Base-by-base conservation (phyloP, 2,888 invertebrate species). In the Cyclophora punctaria region DNA sequence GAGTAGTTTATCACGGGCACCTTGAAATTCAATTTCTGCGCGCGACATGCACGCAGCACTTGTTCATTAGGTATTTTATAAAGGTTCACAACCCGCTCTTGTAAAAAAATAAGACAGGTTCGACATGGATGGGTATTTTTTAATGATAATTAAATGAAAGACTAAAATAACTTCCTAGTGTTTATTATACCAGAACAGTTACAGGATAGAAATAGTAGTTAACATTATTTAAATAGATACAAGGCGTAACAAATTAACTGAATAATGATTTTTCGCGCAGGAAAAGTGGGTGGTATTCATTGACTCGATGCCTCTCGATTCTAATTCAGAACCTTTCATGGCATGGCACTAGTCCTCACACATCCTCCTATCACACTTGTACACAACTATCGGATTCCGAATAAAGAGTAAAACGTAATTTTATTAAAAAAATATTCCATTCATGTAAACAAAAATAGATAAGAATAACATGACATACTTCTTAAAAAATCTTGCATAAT, bases 271-370 rank as follows among this genome's bases (percentile, higher is more conserved):
- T 20, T 78, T 80, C 72, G 74, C 79, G 76, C 80, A 83, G 82
- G 83, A 86, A 85, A 82, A 87, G 87, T 87, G 88, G 88, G 87
- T 88, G 87, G 87, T 86, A 88, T 82, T 80, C 83, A 84, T 83
- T 74, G 83, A 85, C 81, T 83, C 74, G 69, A 87, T 86, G 87
- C 86, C 87, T 77, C 80, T 71, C 37, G 86, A 87, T 88, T 87
- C 86, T 85, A 85, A 78, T 20, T 78, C 80, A 86, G 88, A 87
- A 87, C 86, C 86, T 86, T 87, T 87, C 88, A 87, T 71, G 86
- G 85, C 88, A 87, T 88, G 88, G 87, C 88, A 88, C 87, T 81
- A 84, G 87, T 86, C 87, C 82, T 83, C 78, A 85, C 79, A 84
- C 77, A 87, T 79, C 80, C 85, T 81, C 84, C 88, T 88, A 84